Conservation (phyloP, 2,113 vertebrate genomes). For the Salvelinus alpinus region DNA sequence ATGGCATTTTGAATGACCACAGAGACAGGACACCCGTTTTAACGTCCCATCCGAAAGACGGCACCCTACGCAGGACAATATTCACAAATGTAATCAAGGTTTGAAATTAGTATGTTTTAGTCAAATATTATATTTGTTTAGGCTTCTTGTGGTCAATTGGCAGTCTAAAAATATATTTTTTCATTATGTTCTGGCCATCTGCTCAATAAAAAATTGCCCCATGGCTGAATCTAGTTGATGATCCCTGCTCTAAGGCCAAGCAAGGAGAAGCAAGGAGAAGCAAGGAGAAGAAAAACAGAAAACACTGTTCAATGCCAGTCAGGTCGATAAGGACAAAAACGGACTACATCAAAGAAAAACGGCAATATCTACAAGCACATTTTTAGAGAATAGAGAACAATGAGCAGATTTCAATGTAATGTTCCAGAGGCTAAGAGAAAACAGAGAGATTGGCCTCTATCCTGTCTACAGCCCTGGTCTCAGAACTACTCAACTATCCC, state of each 20-base stretch:
- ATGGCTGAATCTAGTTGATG: too few species aligned
- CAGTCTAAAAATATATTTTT: too few species aligned
- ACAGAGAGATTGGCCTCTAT: neutral
- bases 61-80: too few species aligned
- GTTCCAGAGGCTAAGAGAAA: neutral
- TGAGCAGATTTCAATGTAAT: neutral
- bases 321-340: neutral
- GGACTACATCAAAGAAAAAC: neutral
- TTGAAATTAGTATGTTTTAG: too few species aligned
- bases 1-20: too few species aligned
- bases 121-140: too few species aligned
- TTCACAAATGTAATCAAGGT: too few species aligned
- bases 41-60: too few species aligned
- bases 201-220: too few species aligned
- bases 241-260: neutral
- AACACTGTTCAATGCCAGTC: neutral
- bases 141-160: too few species aligned
- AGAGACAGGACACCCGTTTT: too few species aligned
- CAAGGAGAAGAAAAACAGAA: neutral
- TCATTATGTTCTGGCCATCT: too few species aligned
- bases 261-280: conserved; percentile 1
- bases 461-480: neutral
- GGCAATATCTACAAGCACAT: neutral
- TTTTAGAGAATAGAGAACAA: neutral
- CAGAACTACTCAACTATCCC: neutral